Evolutionary conservation across 2,888 invertebrate genomes (phyloP), one percentile per base, ranked within the genome.

Genomic region (Trachelus troglodyta): DNA sequence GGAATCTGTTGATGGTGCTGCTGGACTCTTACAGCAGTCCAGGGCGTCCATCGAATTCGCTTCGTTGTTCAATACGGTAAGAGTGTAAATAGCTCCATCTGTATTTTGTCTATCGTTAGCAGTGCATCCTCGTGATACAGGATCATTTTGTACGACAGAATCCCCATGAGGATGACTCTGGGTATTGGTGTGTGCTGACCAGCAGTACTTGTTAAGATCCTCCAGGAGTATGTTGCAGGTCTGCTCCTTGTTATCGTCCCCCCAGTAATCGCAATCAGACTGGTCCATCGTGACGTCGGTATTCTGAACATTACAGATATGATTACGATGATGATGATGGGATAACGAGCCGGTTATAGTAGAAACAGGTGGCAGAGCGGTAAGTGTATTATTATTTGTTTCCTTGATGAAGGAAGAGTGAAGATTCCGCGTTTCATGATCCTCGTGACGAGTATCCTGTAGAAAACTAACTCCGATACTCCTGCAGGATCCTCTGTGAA

Each of bases 121-220:
- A 75, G 83, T 74, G 69, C 88, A 87, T 31, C 85, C 83, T 40
- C 81, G 75, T 77, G 77, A 31, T 68, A 77, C 79, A 12, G 69
- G 69, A 34, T 81, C 81, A 23, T 76, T 34, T 71, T 82, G 93
- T 85, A 87, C 93, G 85, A 88, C 93, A 91, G 82, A 83, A 77
- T 93, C 93, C 84, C 92, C 92, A 76, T 94, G 93, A 85, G 94
- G 94, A 84, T 90, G 93, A 84, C 95, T 95, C 89, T 95, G 94
- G 83, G 93, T 94, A 75, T 87, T 88, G 1, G 89, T 84, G 69
- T 87, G 88, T 1, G 89, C 83, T 79, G 90, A 89, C 96, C 96
- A 96, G 89, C 96, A 96, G 90, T 95, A 96, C 90, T 96, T 96
- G 92, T 96, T 96, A 86, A 97, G 94, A 92, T 97, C 97, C 91